Conservation (phyloP, 2,113 vertebrate species). For the Dasyurus viverrinus region DNA sequence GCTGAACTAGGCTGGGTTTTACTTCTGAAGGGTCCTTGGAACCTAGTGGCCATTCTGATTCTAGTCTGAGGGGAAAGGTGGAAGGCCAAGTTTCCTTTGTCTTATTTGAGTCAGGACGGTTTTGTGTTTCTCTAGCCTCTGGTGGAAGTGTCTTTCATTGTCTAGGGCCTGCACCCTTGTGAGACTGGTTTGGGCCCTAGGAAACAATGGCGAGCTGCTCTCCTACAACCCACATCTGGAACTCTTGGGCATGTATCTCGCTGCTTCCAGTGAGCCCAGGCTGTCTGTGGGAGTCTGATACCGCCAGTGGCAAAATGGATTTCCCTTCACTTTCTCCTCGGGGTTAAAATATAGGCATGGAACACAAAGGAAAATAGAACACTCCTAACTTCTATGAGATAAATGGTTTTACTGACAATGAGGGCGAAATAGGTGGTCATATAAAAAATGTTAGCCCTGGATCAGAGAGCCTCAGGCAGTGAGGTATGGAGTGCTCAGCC, state of each 20-base stretch:
- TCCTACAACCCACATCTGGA: too few relatives aligned
- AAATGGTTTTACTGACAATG: neutral
- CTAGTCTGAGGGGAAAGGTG: neutral
- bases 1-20: neutral
- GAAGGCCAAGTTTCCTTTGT: neutral
- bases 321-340: neutral
- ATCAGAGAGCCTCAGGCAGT: neutral
- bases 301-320: neutral
- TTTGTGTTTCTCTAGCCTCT: neutral
- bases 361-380: neutral
- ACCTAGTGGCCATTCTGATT: neutral
- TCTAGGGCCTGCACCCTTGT: neutral
- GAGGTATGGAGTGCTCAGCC: neutral
- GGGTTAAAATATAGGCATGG: neutral
- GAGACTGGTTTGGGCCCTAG: neutral
- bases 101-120: neutral
- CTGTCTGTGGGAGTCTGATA: neutral
- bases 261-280: too few relatives aligned
- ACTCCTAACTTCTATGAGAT: neutral
- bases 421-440: neutral
- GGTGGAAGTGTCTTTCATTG: neutral
- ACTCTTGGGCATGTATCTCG: too few relatives aligned
- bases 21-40: constrained; percentile 6
- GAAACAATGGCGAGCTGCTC: neutral
- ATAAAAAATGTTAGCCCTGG: neutral